Base-by-base conservation (phyloP, 2,888 invertebrate species). In the Yponomeuta cagnagella region DNA sequence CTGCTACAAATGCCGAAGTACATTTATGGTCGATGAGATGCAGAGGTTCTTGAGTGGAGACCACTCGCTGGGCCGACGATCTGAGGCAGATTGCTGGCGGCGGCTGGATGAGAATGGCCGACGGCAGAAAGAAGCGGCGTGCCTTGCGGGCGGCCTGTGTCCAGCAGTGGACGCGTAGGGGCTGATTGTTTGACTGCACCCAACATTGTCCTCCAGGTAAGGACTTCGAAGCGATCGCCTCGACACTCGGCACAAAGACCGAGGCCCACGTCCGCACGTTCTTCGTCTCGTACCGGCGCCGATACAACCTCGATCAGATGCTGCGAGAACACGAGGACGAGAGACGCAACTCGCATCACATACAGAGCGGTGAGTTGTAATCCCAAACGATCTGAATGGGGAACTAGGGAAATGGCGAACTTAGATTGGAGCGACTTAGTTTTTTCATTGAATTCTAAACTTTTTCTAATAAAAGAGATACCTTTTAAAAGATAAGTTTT, bases 211-310 rank as follows among this genome's bases (percentile, higher is more conserved):
- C 33, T 67, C 23, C 48, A 95, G 95, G 95, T 64, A 96, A 96
- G 82, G 96, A 98, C 86, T 98, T 97, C 86, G 95, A 97, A 90
- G 97, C 98, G 48, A 98, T 99, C 76, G 98, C 99, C 23, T 98
- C 98, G 84, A 96, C 98, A 12, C 94, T 99, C 75, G 98, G 98
- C 74, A 99, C 98, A 70, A 99, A 99, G 93, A 98, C 97, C 1
- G 98, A 98, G 87, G 95, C 96, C 70, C 98, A 98, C 84, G 94
- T 99, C 68, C 95, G 98, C 75, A 96, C 96, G 69, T 99, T 98
- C 90, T 99, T 97, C 89, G 94, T 97, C 10, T 98, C 97, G 82
- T 97, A 98, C 88, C 95, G 98, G 69, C 95, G 97, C 76, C 95
- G 97, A 72, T 98, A 96, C 88, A 97, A 97, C 88, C 92, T 98